These are phyloP conservation scores for Bombus pascuorum DNA, from an alignment of 1,140 invertebrate species.

Conservation along the genomic window DNA sequence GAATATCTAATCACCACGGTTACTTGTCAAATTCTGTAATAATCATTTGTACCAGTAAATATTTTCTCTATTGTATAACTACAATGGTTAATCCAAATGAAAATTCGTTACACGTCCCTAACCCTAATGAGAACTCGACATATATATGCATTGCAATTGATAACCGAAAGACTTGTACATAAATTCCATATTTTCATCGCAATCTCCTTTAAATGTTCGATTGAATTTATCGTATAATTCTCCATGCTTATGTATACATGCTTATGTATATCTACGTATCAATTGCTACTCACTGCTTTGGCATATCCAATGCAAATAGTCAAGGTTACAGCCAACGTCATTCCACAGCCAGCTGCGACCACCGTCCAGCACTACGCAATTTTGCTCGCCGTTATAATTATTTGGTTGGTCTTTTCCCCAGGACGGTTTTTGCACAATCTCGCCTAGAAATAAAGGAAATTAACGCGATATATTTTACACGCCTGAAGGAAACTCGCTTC, in stretches of 20 bases:
- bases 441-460: constrained; percentile 83
- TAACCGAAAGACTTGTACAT: background rate
- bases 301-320: constrained; percentile 96
- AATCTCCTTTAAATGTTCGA: background rate
- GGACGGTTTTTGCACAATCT: constrained; percentile 89
- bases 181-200: background rate
- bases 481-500: too few species aligned
- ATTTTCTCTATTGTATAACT: too few species aligned
- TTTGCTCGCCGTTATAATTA: constrained; percentile 97
- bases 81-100: too few species aligned
- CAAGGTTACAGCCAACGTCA: constrained; percentile 96
- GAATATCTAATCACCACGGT: too few species aligned
- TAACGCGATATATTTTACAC: background rate
- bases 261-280: background rate
- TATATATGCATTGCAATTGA: too few species aligned
- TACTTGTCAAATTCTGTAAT: too few species aligned
- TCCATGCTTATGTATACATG: background rate
- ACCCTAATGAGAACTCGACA: too few species aligned
- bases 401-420: constrained; percentile 98
- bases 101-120: too few species aligned
- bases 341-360: constrained; percentile 96
- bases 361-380: constrained; percentile 95
- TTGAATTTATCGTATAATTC: background rate
- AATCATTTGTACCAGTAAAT: too few species aligned
- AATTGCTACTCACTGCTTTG: constrained; percentile 89